Evolutionary conservation across 2,888 invertebrate species (phyloP), one percentile per base, ranked within the genome.

Genomic region (Meliscaeva auricollis): DNA sequence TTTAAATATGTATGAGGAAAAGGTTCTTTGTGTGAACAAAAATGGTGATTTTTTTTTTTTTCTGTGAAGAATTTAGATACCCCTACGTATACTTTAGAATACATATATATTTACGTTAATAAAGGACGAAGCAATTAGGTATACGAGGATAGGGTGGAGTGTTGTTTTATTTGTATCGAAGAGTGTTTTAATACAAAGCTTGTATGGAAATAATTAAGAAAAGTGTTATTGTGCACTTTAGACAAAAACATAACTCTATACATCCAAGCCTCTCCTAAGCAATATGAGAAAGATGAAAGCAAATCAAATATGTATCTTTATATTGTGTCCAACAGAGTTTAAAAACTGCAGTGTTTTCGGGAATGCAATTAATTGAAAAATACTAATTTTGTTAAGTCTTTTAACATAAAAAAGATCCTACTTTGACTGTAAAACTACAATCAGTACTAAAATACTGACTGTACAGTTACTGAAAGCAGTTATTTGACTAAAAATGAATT

Each of bases 1-100:
- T 77, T 85, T 74, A 81, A 85, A 85, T 85, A 85, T 85, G 81
- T 81, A 85, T 85, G 81, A 81, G 35, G 68, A 68, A 78, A 80
- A 70, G 64, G 84, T 75, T 76, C 50, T 30, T 46, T 72, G 8
- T 52, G 17, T 41, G 58, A 76, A 64, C 60, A 64, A 81, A 85
- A 85, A 85, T 84, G 80, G 74, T 81, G 76, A 62, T 52, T 68
- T 75, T 38, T 41, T 80, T 68, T 54, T 41, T 48, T n/a, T 41
- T 62, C 38, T 41, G 6, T 50, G 5, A 20, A 52, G 26, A 15
- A 26, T 4, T 32, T 35, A 41, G 15, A 52, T 30, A 52, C 15
- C 32, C 15, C 32, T n/a, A n/a, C 20, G 41, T 17, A 20, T 64
- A 56, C 13, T 56, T 6, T 35, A n/a, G 7, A 73, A 9, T 50